phyloP scores from a whole-genome alignment of 2,888 invertebrate genomes.

The Drosophila anomelani region DNA sequence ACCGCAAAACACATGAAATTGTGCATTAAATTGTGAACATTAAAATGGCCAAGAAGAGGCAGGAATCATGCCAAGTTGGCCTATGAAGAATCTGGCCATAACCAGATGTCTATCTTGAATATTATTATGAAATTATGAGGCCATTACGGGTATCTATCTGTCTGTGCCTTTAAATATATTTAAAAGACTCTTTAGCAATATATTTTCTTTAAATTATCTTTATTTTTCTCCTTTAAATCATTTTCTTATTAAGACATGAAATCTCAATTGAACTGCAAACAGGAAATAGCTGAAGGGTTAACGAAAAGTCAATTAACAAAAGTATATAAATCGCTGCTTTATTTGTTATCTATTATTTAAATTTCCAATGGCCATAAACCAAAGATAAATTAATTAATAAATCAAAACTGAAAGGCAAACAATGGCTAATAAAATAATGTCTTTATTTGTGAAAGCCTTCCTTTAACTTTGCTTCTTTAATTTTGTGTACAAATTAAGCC shows the following conservation, averaged over 20 bases:
- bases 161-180: background rate
- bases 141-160: conserved; percentile 1
- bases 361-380: too few species aligned
- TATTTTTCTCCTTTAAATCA: background rate
- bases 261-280: background rate
- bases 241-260: background rate
- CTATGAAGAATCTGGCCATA: conserved; percentile 6
- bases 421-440: background rate
- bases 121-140: background rate
- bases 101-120: background rate
- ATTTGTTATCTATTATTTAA: background rate
- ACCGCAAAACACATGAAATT: conserved; percentile 7
- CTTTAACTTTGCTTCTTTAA: background rate
- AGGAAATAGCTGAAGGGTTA: too few species aligned
- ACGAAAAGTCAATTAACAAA: background rate
- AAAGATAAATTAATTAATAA: background rate
- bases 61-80: conserved; percentile 9
- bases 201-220: background rate
- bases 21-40: conserved; percentile 21
- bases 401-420: background rate
- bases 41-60: background rate
- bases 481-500: conserved; percentile 1
- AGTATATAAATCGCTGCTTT: background rate
- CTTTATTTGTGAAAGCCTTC: background rate
- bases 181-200: background rate